A percentile compares a stretch with the other conserved stretches of the same genome.
Evolutionary conservation across 2,113 vertebrate genomes (phyloP).

Genomic region (Ictalurus punctatus): DNA sequence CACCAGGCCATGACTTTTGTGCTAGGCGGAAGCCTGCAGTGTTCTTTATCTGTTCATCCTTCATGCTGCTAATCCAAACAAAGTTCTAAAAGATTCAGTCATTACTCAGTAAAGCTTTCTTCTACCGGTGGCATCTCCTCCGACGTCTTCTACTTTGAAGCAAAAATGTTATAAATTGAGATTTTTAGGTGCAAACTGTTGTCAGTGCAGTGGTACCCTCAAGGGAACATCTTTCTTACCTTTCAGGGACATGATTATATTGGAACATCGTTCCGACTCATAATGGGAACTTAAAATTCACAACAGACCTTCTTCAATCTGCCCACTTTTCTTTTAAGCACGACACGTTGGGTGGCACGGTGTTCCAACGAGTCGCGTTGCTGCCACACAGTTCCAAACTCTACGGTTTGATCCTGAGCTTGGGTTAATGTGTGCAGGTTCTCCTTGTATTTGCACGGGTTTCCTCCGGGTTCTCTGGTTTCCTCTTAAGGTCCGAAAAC

Average conservation of each 20-base stretch:
- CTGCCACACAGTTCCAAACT: no score
- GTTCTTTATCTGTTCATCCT: not conserved
- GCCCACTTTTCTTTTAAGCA: no score
- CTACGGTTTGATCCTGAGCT: no score
- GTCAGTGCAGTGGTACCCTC: not conserved
- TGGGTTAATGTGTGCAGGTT: no score
- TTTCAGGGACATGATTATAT: not conserved
- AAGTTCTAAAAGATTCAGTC: not conserved
- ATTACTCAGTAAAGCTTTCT: not conserved
- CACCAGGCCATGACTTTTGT: not conserved
- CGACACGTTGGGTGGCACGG: no score
- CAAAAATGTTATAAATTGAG: not conserved
- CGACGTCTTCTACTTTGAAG: not conserved
- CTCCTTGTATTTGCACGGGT: no score
- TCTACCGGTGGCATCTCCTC: not conserved
- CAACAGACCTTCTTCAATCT: no score
- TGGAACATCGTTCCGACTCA: not conserved
- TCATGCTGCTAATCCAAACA: not conserved
- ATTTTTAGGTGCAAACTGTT: not conserved
- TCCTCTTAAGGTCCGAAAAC: no score
- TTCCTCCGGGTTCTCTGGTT: no score
- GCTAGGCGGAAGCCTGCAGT: not conserved
- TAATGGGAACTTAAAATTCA: not conserved
- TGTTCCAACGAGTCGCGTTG: no score
- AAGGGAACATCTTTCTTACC: not conserved